Evolutionary conservation across 2,888 invertebrate genomes (phyloP).

Genomic region (Leptinotarsa peninsularis): DNA sequence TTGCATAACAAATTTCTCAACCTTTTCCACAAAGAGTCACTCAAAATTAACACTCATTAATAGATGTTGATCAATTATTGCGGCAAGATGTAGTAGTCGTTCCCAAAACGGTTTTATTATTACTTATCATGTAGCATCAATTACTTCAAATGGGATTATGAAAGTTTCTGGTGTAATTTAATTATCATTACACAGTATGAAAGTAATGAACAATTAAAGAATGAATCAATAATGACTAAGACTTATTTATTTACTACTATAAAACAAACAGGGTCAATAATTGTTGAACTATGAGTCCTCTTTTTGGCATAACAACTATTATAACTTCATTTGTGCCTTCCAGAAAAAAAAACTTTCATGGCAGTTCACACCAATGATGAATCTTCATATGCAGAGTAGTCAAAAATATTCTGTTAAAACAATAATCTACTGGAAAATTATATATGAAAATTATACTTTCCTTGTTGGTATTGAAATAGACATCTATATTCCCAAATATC

Average conservation of each 20-base stretch:
- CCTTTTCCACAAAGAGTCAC: conserved; percentile 10
- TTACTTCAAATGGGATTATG: not conserved
- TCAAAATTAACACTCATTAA: conserved; percentile 19
- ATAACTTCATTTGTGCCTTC: no score
- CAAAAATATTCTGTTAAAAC: no score
- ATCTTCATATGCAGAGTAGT: no score
- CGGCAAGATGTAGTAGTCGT: conserved; percentile 1
- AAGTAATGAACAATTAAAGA: not conserved
- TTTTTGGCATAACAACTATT: no score
- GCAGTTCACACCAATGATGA: no score
- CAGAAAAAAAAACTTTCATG: no score
- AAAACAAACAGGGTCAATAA: not conserved
- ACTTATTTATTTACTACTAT: not conserved
- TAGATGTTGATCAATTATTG: conserved; percentile 17
- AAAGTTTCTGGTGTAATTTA: conserved; percentile 4
- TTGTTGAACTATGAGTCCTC: no score
- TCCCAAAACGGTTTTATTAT: conserved; percentile 2
- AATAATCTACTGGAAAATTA: no score
- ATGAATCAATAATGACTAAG: not conserved
- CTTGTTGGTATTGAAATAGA: no score
- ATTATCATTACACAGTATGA: not conserved
- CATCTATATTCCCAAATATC: no score
- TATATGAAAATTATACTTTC: no score
- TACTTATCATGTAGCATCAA: conserved; percentile 10
- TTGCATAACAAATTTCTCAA: conserved; percentile 14